Conservation (phyloP, 2,888 invertebrate species). For the Cerceris rybyensis region DNA sequence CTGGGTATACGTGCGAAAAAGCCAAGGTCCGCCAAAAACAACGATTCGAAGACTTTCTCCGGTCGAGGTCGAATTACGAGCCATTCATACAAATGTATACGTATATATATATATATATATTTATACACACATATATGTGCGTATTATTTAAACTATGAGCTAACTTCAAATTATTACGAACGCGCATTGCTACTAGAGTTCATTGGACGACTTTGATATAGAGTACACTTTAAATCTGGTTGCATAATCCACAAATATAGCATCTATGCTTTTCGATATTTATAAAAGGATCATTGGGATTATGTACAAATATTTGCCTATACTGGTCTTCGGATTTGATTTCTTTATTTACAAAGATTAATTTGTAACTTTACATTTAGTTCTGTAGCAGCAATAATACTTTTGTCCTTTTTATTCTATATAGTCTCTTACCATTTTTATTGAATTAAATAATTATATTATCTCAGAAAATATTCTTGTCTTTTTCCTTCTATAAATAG, state of each 20-base stretch:
- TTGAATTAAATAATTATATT: no score
- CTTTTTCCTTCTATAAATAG: no score
- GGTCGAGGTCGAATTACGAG: neutral
- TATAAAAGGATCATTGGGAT: neutral
- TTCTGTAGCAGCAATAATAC: no score
- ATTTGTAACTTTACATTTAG: no score
- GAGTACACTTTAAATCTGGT: neutral
- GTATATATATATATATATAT: neutral
- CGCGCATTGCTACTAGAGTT: neutral
- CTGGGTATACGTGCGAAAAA: neutral
- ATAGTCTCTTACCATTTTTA: no score
- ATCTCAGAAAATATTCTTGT: no score
- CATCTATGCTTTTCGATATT: neutral
- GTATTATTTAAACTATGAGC: neutral
- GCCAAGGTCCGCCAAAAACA: neutral
- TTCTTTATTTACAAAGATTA: no score
- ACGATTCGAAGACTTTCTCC: neutral
- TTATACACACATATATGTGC: neutral
- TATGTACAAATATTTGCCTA: no score
- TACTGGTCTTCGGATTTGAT: no score
- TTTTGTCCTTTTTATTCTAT: no score
- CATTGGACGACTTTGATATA: constrained; percentile 9
- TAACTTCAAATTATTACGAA: neutral
- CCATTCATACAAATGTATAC: neutral
- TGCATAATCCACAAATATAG: neutral